phyloP scores from a whole-genome alignment of 30 jellyfish, hydroid and myxozoan genomes.

The Turritopsis dohrnii region DNA sequence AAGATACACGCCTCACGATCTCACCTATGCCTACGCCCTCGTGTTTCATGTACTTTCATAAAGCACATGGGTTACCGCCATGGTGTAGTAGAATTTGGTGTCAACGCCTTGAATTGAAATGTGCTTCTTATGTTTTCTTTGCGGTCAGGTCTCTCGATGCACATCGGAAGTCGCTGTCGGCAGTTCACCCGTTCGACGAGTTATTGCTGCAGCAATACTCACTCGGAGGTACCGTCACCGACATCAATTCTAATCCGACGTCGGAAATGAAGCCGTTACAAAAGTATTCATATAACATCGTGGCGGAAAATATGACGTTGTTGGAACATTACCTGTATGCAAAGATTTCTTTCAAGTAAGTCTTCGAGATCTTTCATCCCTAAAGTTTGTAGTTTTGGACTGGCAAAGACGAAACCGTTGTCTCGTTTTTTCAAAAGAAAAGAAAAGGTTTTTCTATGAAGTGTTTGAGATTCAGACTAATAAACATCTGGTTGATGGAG shows the following conservation, averaged over 20 bases:
- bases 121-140: no score
- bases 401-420: no score
- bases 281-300: background rate
- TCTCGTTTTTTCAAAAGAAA: background rate
- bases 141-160: conserved; percentile 10
- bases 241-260: background rate
- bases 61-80: no score
- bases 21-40: no score
- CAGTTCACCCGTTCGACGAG: conserved; percentile 26
- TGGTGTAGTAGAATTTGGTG: no score
- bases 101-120: no score
- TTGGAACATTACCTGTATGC: conserved; percentile 79
- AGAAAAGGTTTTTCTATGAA: background rate
- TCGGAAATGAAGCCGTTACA: background rate
- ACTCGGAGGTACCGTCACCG: background rate
- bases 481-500: no score
- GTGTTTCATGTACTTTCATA: no score
- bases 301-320: conserved; percentile 70
- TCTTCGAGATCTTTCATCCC: no score
- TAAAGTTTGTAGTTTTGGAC: no score
- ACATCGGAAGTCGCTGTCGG: conserved; percentile 28
- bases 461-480: no score
- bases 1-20: no score
- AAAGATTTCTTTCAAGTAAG: conserved; percentile 76
- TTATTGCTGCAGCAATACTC: conserved; percentile 18